Conservation (phyloP, 2,888 invertebrate species). For the Lingula anatina region DNA sequence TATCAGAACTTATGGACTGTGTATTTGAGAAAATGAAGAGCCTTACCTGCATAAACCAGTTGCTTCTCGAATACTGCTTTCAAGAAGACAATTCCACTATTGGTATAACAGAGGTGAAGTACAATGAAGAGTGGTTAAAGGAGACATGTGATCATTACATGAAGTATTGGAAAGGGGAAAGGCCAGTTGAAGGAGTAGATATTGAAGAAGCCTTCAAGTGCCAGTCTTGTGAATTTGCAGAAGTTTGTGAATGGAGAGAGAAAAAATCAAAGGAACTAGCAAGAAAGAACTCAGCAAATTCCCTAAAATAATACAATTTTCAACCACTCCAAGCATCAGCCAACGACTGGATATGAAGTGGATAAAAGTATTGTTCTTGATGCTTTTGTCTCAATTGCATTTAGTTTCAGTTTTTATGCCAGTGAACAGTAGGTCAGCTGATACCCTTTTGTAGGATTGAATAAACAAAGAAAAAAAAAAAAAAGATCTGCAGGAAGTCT, state of each 20-base stretch:
- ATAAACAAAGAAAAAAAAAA: too few species aligned
- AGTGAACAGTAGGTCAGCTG: too few species aligned
- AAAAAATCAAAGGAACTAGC: constrained; percentile 19
- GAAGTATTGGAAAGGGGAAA: constrained; percentile 34
- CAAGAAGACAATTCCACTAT: constrained; percentile 30
- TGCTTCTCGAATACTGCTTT: constrained; percentile 35
- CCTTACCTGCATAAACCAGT: constrained; percentile 27
- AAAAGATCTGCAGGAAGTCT: too few species aligned
- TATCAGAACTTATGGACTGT: constrained; percentile 18
- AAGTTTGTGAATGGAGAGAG: constrained; percentile 41
- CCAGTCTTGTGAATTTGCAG: constrained; percentile 35
- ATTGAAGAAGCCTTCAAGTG: constrained; percentile 50
- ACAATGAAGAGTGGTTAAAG: constrained; percentile 23
- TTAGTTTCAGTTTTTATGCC: too few species aligned
- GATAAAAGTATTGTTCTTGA: too few species aligned
- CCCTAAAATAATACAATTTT: too few species aligned
- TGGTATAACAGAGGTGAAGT: constrained; percentile 16
- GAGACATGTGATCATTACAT: constrained; percentile 15
- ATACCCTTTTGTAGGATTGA: too few species aligned
- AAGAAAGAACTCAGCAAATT: constrained; percentile 9
- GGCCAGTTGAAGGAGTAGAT: constrained; percentile 35
- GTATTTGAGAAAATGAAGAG: constrained; percentile 23
- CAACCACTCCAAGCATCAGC: too few species aligned
- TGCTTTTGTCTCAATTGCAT: too few species aligned
- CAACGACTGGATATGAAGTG: too few species aligned